Evolutionary conservation across 1,140 invertebrate genomes (phyloP).

Genomic region (Gonatopus flavifemur): DNA sequence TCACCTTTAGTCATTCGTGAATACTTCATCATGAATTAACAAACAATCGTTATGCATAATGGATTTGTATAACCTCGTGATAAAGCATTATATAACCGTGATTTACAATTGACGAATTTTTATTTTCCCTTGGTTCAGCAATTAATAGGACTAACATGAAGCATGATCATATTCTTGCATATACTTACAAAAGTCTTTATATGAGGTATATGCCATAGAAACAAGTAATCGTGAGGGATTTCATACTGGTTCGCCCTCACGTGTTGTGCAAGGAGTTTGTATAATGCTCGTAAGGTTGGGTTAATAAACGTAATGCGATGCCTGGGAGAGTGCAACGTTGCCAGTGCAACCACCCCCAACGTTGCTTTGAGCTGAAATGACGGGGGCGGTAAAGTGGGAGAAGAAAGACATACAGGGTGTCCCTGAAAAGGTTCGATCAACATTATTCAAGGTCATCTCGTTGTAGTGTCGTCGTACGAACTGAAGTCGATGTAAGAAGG

Average conservation of each 20-base stretch:
- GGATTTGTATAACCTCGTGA: too few species aligned
- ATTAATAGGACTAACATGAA: too few species aligned
- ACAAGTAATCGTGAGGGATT: slow-evolving; percentile 27
- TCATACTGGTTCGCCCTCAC: slow-evolving; percentile 16
- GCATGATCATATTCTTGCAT: neutral
- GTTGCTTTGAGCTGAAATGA: slow-evolving; percentile 20
- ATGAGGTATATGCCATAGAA: slow-evolving; percentile 9
- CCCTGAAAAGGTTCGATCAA: neutral
- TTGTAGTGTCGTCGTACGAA: too few species aligned
- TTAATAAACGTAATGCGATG: slow-evolving; percentile 37
- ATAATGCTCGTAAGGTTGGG: slow-evolving; percentile 19
- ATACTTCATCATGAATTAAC: too few species aligned
- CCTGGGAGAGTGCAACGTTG: slow-evolving; percentile 26
- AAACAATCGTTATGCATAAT: too few species aligned
- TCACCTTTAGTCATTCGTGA: too few species aligned
- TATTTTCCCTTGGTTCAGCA: too few species aligned
- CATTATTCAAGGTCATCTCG: neutral
- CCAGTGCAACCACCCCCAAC: slow-evolving; percentile 32
- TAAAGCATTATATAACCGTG: too few species aligned
- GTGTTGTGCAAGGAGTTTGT: slow-evolving; percentile 5
- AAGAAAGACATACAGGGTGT: slow-evolving; percentile 26
- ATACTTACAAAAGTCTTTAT: neutral
- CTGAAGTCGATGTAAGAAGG: too few species aligned
- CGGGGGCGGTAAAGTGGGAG: slow-evolving; percentile 23
- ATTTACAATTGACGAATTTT: too few species aligned